phyloP scores from a whole-genome alignment of 2,797 vertebrate species.

The Petrocephalus schoutedeni region DNA sequence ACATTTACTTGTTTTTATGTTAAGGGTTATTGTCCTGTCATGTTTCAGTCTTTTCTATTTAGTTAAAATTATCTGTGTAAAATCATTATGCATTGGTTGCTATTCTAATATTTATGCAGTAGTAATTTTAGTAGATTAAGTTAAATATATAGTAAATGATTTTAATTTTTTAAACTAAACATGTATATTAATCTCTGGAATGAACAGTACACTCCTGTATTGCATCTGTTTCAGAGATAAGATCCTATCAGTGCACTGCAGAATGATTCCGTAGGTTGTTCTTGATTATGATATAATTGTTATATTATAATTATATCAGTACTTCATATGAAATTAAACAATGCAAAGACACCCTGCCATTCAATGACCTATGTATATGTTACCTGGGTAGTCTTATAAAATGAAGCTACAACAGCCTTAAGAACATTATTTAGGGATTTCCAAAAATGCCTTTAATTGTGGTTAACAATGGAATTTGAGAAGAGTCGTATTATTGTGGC shows the following conservation, averaged over 20 bases:
- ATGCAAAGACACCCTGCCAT: background rate
- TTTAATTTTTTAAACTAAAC: background rate
- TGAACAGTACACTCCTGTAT: background rate
- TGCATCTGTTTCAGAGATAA: background rate
- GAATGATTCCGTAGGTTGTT: background rate
- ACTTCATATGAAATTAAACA: background rate
- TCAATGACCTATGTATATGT: background rate
- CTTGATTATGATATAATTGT: background rate
- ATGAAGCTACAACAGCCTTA: background rate
- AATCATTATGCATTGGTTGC: background rate
- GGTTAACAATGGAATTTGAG: background rate
- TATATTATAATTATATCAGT: background rate
- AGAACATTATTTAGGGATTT: background rate
- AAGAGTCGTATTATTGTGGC: background rate
- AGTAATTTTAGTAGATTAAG: background rate
- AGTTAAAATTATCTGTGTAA: background rate
- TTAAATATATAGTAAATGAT: background rate
- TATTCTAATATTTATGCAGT: background rate
- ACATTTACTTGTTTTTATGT: background rate
- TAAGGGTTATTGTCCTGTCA: background rate
- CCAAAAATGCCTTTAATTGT: background rate
- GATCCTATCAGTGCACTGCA: background rate
- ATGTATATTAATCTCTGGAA: background rate
- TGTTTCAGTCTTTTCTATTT: background rate
- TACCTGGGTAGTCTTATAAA: background rate